Evolutionary conservation across 2,888 invertebrate species (phyloP).

Genomic region (Arge pagana): DNA sequence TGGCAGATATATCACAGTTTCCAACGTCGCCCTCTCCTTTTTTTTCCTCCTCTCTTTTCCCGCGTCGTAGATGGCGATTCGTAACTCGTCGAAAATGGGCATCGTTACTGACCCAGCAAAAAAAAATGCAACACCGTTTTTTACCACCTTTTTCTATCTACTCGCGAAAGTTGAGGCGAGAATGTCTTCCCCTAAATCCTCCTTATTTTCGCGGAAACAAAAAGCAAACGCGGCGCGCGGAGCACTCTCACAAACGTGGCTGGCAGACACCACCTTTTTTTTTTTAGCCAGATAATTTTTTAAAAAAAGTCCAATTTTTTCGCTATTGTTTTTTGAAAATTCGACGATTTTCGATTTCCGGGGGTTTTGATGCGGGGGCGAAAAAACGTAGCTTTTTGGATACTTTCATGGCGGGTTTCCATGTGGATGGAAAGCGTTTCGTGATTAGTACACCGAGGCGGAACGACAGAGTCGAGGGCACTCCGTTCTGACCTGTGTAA

Average conservation of each 20-base stretch:
- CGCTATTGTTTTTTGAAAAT: no score
- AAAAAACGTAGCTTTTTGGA: no score
- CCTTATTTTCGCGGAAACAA: constrained; percentile 37
- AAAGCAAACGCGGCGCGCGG: constrained; percentile 23
- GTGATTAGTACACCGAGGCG: no score
- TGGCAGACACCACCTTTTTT: background rate
- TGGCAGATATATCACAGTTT: constrained; percentile 53
- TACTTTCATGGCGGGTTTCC: no score
- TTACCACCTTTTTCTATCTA: background rate
- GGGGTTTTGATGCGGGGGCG: no score
- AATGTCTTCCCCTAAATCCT: constrained; percentile 36
- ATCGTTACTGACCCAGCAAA: background rate
- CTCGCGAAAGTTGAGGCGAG: background rate
- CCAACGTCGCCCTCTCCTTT: constrained; percentile 28
- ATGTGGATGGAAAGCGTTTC: no score
- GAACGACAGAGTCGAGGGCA: constrained; percentile 30
- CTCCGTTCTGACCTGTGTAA: constrained; percentile 51
- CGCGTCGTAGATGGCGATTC: constrained; percentile 5
- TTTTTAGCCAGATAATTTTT: no score
- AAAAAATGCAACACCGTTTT: constrained; percentile 5
- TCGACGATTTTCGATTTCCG: no score
- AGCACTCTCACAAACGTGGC: constrained; percentile 3
- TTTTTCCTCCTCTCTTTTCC: constrained; percentile 27
- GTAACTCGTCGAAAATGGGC: constrained; percentile 11
- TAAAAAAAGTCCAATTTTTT: no score